Evolutionary conservation across 1,140 invertebrate species (phyloP).

Genomic region (Scaptomyza montana): DNA sequence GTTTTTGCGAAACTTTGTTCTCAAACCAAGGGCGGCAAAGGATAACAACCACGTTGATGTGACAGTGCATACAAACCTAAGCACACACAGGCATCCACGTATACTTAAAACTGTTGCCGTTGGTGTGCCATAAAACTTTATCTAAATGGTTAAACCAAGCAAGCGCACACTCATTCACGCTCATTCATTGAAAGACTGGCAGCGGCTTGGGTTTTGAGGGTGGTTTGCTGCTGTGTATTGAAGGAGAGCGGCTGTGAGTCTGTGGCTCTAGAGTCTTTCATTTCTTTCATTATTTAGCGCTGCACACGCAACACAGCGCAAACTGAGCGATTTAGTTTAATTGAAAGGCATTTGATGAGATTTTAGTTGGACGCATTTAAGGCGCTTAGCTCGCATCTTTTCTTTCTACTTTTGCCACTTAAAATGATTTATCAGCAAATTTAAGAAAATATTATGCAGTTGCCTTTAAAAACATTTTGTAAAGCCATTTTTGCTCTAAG

Average conservation of each 20-base stretch:
- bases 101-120: conserved; percentile 41
- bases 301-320: conserved; percentile 41
- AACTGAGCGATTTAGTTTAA: conserved; percentile 61
- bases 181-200: conserved; percentile 37
- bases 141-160: conserved; percentile 73
- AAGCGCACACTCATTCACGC: conserved; percentile 51
- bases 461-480: conserved; percentile 8
- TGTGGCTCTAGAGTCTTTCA: conserved; percentile 31
- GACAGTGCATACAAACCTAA: conserved; percentile 31
- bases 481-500: not conserved
- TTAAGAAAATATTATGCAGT: conserved; percentile 38
- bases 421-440: conserved; percentile 23
- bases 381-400: conserved; percentile 15
- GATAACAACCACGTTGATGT: conserved; percentile 50
- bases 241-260: not conserved
- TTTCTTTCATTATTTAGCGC: conserved; percentile 54
- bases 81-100: conserved; percentile 4
- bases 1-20: conserved; percentile 62
- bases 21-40: conserved; percentile 62
- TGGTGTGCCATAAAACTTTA: conserved; percentile 78
- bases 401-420: not conserved
- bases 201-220: not conserved
- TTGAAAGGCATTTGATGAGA: conserved; percentile 67
- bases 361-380: conserved; percentile 46
- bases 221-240: not conserved